A percentile compares a stretch with the other conserved stretches of the same genome.
Conservation (phyloP, 1,140 invertebrate species). For the Phymorhynchus buccinoides region DNA sequence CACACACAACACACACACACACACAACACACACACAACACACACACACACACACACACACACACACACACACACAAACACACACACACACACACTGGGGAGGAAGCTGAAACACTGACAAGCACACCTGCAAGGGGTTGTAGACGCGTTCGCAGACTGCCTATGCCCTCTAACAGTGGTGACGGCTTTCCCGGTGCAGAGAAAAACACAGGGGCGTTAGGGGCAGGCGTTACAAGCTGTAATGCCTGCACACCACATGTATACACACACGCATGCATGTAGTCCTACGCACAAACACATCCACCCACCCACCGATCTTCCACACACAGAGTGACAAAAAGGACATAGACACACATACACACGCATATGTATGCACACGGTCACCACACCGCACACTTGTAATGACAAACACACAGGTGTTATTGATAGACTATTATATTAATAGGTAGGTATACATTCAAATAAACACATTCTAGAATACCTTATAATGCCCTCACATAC, state of each 20-base stretch:
- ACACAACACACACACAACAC: too few relatives aligned
- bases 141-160: conserved; percentile 77
- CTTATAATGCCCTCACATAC: too few relatives aligned
- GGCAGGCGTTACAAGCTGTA: conserved; percentile 84
- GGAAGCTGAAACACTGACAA: too few relatives aligned
- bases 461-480: too few relatives aligned
- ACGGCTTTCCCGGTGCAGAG: conserved; percentile 83
- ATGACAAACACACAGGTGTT: too few relatives aligned
- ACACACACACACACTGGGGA: too few relatives aligned
- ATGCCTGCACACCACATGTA: conserved; percentile 78
- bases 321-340: background rate
- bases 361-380: background rate
- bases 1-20: too few relatives aligned
- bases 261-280: conserved; percentile 23
- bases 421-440: too few relatives aligned
- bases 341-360: background rate
- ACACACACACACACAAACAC: too few relatives aligned
- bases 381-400: too few relatives aligned
- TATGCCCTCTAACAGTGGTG: conserved; percentile 84
- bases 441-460: too few relatives aligned
- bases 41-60: too few relatives aligned
- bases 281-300: background rate
- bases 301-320: background rate
- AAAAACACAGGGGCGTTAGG: conserved; percentile 79
- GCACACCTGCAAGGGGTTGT: conserved; percentile 64